These are phyloP conservation scores for Herpailurus yagouaroundi DNA, from an alignment of 2,113 vertebrate species.

Conservation along the genomic window DNA sequence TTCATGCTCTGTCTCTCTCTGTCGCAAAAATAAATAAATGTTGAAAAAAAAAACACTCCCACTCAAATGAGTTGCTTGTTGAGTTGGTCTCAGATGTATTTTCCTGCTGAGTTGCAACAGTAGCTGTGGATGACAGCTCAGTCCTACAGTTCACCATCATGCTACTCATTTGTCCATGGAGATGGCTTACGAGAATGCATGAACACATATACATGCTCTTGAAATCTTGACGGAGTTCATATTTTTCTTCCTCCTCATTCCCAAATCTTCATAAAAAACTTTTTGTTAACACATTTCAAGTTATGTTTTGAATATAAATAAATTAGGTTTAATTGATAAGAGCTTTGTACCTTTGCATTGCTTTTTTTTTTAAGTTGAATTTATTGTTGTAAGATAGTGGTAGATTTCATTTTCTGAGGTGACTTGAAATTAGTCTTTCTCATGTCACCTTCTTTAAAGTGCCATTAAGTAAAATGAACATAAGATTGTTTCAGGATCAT, in stretches of 20 bases:
- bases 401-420: conserved; percentile 10
- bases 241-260: background rate
- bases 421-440: conserved; percentile 21
- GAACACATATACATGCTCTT: background rate
- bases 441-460: background rate
- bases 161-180: background rate
- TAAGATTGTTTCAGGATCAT: background rate
- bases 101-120: background rate
- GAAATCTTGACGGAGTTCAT: conserved; percentile 48
- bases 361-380: background rate
- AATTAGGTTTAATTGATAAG: background rate
- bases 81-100: background rate
- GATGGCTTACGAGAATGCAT: background rate
- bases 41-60: too few relatives aligned
- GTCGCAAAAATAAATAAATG: too few relatives aligned
- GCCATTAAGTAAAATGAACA: background rate
- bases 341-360: background rate
- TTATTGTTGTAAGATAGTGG: background rate
- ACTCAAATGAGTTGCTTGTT: background rate
- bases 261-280: background rate
- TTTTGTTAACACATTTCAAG: conserved; percentile 38
- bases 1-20: too few relatives aligned
- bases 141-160: background rate
- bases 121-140: background rate
- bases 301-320: conserved; percentile 20